phyloP scores from a whole-genome alignment of 2,797 vertebrate genomes.

The Catamblyrhynchus diadema region DNA sequence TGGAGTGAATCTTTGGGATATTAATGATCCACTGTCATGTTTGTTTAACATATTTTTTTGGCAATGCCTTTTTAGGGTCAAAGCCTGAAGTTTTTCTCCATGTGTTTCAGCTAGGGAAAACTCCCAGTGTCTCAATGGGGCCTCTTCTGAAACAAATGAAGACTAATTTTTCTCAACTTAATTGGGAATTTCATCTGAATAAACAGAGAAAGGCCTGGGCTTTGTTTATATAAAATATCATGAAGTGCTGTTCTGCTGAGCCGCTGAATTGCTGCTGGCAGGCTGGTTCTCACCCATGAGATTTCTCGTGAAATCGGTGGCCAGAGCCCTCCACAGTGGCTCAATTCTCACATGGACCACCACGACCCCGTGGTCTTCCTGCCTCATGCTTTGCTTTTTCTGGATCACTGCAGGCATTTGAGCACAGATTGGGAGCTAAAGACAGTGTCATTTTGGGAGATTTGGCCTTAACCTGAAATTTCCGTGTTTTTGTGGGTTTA shows the following conservation, averaged over 20 bases:
- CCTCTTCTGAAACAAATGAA: background rate
- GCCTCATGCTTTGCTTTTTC: background rate
- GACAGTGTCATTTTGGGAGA: background rate
- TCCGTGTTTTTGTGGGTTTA: conserved; percentile 25
- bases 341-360: background rate
- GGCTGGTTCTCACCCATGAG: background rate
- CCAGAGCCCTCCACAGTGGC: background rate
- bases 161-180: conserved; percentile 8
- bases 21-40: conserved; percentile 20
- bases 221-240: background rate
- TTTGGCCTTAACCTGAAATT: conserved; percentile 23
- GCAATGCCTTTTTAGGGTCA: conserved; percentile 45
- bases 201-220: background rate
- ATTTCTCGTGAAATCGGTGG: background rate
- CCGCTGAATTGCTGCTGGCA: background rate
- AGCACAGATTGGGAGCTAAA: background rate
- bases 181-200: conserved; percentile 6
- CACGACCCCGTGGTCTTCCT: background rate
- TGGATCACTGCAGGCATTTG: background rate
- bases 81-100: conserved; percentile 39
- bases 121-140: background rate
- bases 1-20: conserved; percentile 28
- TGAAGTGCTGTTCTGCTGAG: background rate
- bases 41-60: conserved; percentile 40
- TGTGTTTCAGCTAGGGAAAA: conserved; percentile 31